Conservation (phyloP, 2,888 invertebrate species). For the Drosophila differens region DNA sequence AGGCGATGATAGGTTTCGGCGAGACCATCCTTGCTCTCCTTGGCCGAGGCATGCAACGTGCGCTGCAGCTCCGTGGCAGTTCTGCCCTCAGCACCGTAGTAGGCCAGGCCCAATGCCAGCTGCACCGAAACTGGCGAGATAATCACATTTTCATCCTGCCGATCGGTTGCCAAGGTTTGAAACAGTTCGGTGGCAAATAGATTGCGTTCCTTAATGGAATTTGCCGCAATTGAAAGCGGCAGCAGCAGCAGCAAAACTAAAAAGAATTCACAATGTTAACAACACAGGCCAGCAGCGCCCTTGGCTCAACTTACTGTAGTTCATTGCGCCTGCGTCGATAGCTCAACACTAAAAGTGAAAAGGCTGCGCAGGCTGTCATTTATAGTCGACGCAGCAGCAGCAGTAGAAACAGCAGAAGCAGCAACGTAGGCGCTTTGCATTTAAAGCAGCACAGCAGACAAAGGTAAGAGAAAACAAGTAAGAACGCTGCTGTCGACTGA, state of each 20-base stretch:
- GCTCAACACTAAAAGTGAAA: slow-evolving; percentile 75
- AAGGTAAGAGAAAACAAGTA: slow-evolving; percentile 24
- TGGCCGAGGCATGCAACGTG: slow-evolving; percentile 78
- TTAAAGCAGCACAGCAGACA: slow-evolving; percentile 44
- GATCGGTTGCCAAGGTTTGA: slow-evolving; percentile 79
- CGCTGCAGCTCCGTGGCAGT: slow-evolving; percentile 78
- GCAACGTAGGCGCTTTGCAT: slow-evolving; percentile 63
- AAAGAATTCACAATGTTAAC: background rate
- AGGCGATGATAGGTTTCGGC: slow-evolving; percentile 79
- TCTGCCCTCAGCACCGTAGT: slow-evolving; percentile 78
- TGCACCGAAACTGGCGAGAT: slow-evolving; percentile 82
- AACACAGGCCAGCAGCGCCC: background rate
- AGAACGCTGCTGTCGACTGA: background rate
- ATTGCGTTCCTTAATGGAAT: slow-evolving; percentile 79
- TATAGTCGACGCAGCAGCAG: slow-evolving; percentile 59
- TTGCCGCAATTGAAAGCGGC: slow-evolving; percentile 45
- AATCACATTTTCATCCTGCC: slow-evolving; percentile 80
- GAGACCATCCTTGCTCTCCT: slow-evolving; percentile 78
- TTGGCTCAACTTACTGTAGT: slow-evolving; percentile 50
- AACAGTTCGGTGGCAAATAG: slow-evolving; percentile 82
- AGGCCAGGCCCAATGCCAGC: slow-evolving; percentile 77
- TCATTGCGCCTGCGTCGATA: slow-evolving; percentile 73
- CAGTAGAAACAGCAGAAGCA: slow-evolving; percentile 26
- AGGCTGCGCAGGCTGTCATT: slow-evolving; percentile 66
- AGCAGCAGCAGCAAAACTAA: slow-evolving; percentile 36